Percentiles rank a stretch among this genome's conserved stretches.
phyloP scores from a whole-genome alignment of 1,140 invertebrate genomes.

The Procambarus virginalis region DNA sequence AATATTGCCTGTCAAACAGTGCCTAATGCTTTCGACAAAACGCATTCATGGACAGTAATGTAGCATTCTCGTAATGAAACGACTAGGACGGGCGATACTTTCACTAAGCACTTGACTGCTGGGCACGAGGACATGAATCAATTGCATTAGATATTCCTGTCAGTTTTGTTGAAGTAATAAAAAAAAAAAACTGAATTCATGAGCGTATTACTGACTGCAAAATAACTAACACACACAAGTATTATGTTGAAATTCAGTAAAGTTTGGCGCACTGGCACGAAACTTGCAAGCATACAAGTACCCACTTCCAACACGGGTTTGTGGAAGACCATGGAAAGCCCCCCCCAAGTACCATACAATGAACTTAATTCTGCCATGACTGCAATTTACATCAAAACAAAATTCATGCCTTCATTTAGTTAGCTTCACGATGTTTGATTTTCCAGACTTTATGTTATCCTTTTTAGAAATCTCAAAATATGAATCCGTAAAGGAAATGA shows the following conservation, averaged over 20 bases:
- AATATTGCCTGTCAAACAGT: background rate
- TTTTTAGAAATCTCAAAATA: too few relatives aligned
- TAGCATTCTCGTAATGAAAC: constrained; percentile 22
- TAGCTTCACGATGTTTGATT: background rate
- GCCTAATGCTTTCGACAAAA: constrained; percentile 7
- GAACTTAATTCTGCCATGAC: background rate
- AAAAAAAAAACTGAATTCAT: constrained; percentile 21
- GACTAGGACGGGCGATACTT: constrained; percentile 25
- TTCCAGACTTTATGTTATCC: too few relatives aligned
- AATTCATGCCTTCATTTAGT: background rate
- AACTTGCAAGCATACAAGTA: constrained; percentile 24
- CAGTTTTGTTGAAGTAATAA: background rate
- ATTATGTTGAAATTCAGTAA: constrained; percentile 18
- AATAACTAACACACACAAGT: background rate
- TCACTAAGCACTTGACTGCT: constrained; percentile 28
- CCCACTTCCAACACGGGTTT: background rate
- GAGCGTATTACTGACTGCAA: background rate
- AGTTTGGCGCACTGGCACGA: constrained; percentile 5
- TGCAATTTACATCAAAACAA: background rate
- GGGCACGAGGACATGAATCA: constrained; percentile 16
- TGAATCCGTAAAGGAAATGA: background rate
- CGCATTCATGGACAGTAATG: constrained; percentile 13
- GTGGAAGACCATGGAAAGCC: constrained; percentile 26
- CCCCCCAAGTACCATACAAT: constrained; percentile 16
- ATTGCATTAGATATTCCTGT: background rate